phyloP scores from a whole-genome alignment of 2,888 invertebrate genomes.

The Cantharis nigra region DNA sequence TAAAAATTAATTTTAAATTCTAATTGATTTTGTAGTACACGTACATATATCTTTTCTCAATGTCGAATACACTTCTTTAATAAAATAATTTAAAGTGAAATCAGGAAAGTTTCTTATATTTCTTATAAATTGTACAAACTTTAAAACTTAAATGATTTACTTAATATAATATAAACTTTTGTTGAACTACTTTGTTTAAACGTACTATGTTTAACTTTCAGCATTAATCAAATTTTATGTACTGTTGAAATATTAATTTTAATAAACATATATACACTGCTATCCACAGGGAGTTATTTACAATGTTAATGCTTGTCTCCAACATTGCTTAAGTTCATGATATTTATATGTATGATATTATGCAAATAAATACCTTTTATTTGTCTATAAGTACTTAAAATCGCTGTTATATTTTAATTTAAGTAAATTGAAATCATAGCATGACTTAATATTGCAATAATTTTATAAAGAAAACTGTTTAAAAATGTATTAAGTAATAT shows the following conservation, averaged over 20 bases:
- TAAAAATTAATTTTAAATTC: too few species aligned
- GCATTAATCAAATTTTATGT: constrained; percentile 25
- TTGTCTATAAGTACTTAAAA: neutral
- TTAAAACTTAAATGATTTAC: neutral
- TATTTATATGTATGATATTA: neutral
- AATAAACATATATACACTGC: constrained; percentile 16
- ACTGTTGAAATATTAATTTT: constrained; percentile 20
- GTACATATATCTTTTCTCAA: neutral
- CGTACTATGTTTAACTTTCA: constrained; percentile 15
- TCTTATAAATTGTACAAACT: neutral
- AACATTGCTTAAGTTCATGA: neutral
- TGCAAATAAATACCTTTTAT: neutral
- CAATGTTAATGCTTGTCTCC: neutral
- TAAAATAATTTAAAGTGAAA: neutral
- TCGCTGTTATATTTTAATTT: neutral
- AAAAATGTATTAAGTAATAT: too few species aligned
- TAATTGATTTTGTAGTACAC: too few species aligned
- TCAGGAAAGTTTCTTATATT: neutral
- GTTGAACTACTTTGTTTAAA: neutral
- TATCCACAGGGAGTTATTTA: constrained; percentile 21
- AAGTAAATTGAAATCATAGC: neutral
- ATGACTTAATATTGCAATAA: too few species aligned
- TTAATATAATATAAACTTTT: neutral
- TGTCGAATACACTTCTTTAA: neutral
- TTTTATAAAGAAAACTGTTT: too few species aligned